Evolutionary conservation across 2,797 vertebrate species (phyloP).

Genomic region (Smutsia temminckii): DNA sequence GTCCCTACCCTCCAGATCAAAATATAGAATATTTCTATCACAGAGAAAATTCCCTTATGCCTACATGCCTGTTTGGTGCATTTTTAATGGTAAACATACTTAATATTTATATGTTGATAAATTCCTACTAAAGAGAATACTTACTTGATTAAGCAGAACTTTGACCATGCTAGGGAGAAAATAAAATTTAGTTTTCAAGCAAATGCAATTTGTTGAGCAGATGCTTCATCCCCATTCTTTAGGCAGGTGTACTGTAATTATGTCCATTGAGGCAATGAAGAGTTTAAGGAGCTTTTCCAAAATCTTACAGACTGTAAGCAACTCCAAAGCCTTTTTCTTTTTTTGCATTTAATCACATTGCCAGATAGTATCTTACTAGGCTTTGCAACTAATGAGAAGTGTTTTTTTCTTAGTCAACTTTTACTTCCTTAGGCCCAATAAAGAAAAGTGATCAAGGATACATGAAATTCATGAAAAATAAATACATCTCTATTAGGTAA

Average conservation of each 20-base stretch:
- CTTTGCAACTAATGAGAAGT: background rate
- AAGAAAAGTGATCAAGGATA: background rate
- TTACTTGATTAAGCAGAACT: conserved; percentile 43
- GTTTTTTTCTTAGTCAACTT: background rate
- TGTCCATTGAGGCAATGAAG: background rate
- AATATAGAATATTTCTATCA: conserved; percentile 27
- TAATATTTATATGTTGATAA: conserved; percentile 32
- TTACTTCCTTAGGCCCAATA: background rate
- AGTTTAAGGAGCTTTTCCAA: background rate
- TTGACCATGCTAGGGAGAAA: background rate
- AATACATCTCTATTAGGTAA: background rate
- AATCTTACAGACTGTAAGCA: background rate
- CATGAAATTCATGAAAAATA: background rate
- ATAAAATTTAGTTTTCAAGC: conserved; percentile 16
- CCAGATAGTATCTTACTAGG: background rate
- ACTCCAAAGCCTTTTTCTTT: background rate
- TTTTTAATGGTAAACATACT: conserved; percentile 23
- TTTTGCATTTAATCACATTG: background rate
- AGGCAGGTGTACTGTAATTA: background rate
- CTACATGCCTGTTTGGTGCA: background rate
- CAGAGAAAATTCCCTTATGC: background rate
- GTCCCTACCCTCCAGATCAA: background rate
- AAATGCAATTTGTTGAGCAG: conserved; percentile 32
- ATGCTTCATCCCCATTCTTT: background rate
- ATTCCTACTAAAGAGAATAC: conserved; percentile 26